Evolutionary conservation across 2,888 invertebrate species (phyloP), one percentile per base, ranked within the genome.

Genomic region (Diplolepis rosae): DNA sequence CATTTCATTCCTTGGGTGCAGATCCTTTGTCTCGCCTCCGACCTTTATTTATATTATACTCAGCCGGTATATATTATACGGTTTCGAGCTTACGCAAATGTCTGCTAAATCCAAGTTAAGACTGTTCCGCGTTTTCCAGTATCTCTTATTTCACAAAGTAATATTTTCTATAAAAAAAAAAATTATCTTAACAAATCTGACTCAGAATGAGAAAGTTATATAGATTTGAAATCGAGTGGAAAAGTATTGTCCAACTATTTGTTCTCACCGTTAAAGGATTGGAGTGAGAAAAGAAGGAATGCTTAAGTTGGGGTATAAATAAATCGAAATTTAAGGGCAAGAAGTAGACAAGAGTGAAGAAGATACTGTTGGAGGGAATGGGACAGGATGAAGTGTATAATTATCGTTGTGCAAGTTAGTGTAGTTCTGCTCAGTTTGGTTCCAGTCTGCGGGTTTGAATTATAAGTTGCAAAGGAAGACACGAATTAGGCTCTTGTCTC

Each of bases 371-470:
- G 22, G 67, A 67, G 72, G 80, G 77, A 79, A 78, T 77, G 78
- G 80, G 80, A 79, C 80, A 82, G 83, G 81, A 84, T 82, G 83
- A 80, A 86, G 87, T 84, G 88, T 88, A 88, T 88, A 88, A 88
- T 88, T 88, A 88, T 87, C 86, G 86, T 85, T 84, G 85, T 79
- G 85, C 87, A 85, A 87, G 87, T 86, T 87, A 79, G 81, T 83
- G 80, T 83, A 83, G 83, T 83, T 82, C 83, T 83, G 83, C 82
- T 83, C 84, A 82, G 83, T 86, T 88, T 84, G 85, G 88, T 88
- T 88, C 88, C 88, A 88, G 87, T 88, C 88, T 85, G 84, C 87
- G 87, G 81, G 87, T 84, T 87, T 88, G 88, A 88, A 88, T 88
- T 88, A 88, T 88, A 88, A 87, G 87, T 88, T 88, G 84, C 86